Percentiles rank a stretch among this genome's conserved stretches.
phyloP scores from a whole-genome alignment of 2,797 vertebrate species.

The Phalanger gymnotis region DNA sequence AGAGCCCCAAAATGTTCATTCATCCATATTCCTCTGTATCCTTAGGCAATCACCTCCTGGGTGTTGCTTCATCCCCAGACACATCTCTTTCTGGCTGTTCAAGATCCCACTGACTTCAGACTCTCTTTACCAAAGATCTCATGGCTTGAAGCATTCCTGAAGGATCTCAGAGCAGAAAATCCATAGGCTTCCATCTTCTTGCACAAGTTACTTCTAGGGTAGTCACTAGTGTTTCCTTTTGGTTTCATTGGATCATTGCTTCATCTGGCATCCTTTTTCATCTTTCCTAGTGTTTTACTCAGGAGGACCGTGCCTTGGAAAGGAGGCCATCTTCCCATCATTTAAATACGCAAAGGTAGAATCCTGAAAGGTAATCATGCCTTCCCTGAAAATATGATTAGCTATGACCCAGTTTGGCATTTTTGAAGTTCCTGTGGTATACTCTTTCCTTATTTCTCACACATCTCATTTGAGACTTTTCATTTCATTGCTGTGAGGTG shows the following conservation, averaged over 20 bases:
- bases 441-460: neutral
- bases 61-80: neutral
- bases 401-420: neutral
- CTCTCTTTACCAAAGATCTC: neutral
- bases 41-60: neutral
- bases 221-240: neutral
- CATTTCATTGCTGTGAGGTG: neutral
- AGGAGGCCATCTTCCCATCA: neutral
- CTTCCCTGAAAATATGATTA: neutral
- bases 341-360: neutral
- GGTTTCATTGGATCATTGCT: neutral
- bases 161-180: neutral
- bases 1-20: neutral
- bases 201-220: neutral
- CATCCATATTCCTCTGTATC: neutral
- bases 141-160: neutral
- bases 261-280: neutral
- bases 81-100: neutral
- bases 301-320: neutral
- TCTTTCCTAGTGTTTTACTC: neutral
- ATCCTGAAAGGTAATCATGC: neutral
- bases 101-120: neutral
- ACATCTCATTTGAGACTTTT: neutral
- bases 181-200: neutral
- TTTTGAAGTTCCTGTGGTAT: neutral